Evolutionary conservation across 2,797 vertebrate species (phyloP), one percentile per base, ranked within the genome.

Genomic region (Babyrousa celebensis): DNA sequence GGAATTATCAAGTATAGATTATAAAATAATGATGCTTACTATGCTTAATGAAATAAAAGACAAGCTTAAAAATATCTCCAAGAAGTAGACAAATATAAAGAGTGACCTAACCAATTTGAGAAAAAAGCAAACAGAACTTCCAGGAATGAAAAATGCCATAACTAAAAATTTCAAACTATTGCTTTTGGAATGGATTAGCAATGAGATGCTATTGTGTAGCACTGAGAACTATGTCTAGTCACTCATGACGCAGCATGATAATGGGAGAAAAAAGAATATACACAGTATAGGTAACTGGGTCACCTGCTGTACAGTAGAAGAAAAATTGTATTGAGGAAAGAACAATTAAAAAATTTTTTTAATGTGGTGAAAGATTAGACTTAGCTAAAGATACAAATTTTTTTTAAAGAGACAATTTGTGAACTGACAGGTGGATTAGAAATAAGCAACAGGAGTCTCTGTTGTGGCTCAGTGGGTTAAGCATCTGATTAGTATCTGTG

Each of bases 61-160:
- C 12, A 79, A 75, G 36, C 36, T 75, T 80, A 68, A 60, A 75
- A 94, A 67, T 80, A 71, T 43, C n/a, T 84, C 29, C 67, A 84
- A 36, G 68, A 65, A 86, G 54, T 54, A 92, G 43, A 56, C 94
- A 72, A 86, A 15, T 56, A 86, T 48, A 90, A 95, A 89, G 25
- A 74, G 27, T 18, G 10, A 83, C 52, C 29, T 83, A 68, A 79
- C 16, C 80, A 15, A 87, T 72, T 23, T 70, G 67, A 75, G 65
- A 91, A 91, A 79, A 65, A 88, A n/a, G n/a, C 58, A 93, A 93
- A 91, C 21, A 54, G 43, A 89, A 91, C 78, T 93, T 40, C 36
- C 21, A 79, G 60, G 80, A 74, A 52, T 70, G 29, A 85, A 89
- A 94, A 94, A 82, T 62, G 54, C 16, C 36, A 52, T 40, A 29